Conservation (phyloP, 2,888 invertebrate genomes). For the Phytoseiulus persimilis region DNA sequence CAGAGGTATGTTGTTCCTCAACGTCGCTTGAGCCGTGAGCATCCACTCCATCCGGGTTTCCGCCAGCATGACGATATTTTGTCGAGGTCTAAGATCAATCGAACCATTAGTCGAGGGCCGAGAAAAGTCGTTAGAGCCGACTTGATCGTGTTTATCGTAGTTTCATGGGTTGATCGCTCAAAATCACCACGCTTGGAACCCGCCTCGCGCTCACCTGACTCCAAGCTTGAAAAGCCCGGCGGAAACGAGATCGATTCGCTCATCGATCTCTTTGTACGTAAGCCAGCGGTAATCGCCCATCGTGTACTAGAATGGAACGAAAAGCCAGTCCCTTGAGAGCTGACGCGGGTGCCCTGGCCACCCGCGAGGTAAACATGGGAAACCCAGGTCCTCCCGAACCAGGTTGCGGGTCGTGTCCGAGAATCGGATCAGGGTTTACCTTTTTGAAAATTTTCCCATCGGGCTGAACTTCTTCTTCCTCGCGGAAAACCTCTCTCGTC, state of each 20-base stretch:
- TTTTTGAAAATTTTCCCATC: slow-evolving; percentile 93
- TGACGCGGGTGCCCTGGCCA: neutral
- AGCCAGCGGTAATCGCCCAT: slow-evolving; percentile 90
- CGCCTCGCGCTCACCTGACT: slow-evolving; percentile 51
- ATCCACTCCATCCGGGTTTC: slow-evolving; percentile 98
- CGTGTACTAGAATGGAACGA: slow-evolving; percentile 60
- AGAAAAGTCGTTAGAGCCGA: neutral
- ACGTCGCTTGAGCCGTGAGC: slow-evolving; percentile 87
- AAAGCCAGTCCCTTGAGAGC: neutral
- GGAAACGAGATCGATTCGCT: slow-evolving; percentile 66
- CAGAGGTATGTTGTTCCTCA: slow-evolving; percentile 86
- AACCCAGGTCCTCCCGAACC: too few relatives aligned
- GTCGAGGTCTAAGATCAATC: slow-evolving; percentile 56
- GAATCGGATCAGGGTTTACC: slow-evolving; percentile 56
- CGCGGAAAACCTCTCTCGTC: slow-evolving; percentile 76
- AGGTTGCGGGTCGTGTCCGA: too few relatives aligned
- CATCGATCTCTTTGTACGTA: slow-evolving; percentile 67
- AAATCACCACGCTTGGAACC: neutral
- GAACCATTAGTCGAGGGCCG: too few relatives aligned
- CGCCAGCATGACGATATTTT: slow-evolving; percentile 83
- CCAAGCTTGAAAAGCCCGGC: slow-evolving; percentile 74
- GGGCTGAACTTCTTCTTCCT: slow-evolving; percentile 88
- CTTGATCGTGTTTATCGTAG: neutral
- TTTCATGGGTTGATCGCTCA: neutral
- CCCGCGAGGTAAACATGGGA: too few relatives aligned